Percentiles rank a stretch among this genome's conserved stretches.
phyloP scores from a whole-genome alignment of 2,797 vertebrate species.

The Acanthiza pusilla region DNA sequence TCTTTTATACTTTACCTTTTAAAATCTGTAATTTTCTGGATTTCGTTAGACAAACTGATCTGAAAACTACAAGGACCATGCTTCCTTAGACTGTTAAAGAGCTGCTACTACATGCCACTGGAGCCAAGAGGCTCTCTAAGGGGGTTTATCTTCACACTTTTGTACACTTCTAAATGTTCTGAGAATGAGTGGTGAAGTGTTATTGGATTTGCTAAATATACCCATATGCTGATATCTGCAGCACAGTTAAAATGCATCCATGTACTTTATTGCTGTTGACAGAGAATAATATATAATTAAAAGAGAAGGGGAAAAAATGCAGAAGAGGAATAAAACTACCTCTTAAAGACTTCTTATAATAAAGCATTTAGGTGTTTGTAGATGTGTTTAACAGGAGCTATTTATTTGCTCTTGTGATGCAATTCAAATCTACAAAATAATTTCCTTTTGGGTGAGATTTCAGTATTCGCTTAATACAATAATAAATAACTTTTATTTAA shows the following conservation, averaged over 20 bases:
- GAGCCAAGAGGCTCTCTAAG: neutral
- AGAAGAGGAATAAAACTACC: neutral
- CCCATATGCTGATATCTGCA: neutral
- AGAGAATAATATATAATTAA: conserved; percentile 4
- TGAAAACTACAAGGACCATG: neutral
- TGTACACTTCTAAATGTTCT: conserved; percentile 38
- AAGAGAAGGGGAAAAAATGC: neutral
- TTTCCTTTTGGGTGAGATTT: neutral
- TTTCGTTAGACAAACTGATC: conserved; percentile 29
- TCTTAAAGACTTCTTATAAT: neutral
- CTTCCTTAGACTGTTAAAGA: neutral
- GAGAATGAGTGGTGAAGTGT: conserved; percentile 6
- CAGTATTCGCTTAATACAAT: neutral
- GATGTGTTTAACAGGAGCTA: neutral
- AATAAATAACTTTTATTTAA: neutral
- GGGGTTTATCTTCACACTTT: neutral
- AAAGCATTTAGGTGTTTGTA: neutral
- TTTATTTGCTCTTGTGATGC: neutral
- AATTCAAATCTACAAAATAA: neutral
- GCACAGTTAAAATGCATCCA: neutral
- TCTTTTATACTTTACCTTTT: neutral
- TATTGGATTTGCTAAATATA: conserved; percentile 40
- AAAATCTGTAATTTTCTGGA: neutral
- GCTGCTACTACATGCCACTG: neutral
- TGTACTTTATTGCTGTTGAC: neutral